Evolutionary conservation across 2,113 vertebrate genomes (phyloP).

Genomic region (Ciconia boyciana): DNA sequence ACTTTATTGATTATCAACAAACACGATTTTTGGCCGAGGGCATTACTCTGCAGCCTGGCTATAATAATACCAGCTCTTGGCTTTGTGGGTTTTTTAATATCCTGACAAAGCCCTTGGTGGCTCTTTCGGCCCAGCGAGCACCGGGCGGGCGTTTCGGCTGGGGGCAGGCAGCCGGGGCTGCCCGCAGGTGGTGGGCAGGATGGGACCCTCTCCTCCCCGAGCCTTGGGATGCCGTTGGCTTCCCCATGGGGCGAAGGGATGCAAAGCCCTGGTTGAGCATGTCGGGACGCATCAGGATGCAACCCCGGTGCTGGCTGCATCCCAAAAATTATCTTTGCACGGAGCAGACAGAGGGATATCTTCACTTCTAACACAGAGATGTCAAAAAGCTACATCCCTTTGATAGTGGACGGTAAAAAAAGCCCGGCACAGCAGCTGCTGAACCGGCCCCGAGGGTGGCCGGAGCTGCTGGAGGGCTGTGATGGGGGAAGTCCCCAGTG

Average conservation of each 20-base stretch:
- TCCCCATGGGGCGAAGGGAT: neutral
- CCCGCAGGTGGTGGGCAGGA: neutral
- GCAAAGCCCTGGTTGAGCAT: neutral
- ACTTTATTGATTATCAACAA: neutral
- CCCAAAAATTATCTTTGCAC: conserved; percentile 31
- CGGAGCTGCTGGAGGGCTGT: neutral
- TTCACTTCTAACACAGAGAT: conserved; percentile 3
- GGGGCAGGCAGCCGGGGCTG: neutral
- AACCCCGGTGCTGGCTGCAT: neutral
- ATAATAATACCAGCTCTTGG: neutral
- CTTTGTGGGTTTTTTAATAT: neutral
- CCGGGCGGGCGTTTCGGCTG: accelerated
- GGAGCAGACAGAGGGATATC: neutral
- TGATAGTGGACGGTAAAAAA: neutral
- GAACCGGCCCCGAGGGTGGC: neutral
- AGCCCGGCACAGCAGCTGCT: neutral
- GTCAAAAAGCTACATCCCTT: conserved; percentile 13
- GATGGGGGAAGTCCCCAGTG: neutral
- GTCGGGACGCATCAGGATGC: accelerated
- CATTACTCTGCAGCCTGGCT: neutral
- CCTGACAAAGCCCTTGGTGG: neutral
- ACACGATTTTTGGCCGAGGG: neutral
- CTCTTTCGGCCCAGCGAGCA: neutral
- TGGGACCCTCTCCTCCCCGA: neutral
- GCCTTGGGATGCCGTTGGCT: neutral